Conservation (phyloP, 2,888 invertebrate species). For the Acleris sparsana region DNA sequence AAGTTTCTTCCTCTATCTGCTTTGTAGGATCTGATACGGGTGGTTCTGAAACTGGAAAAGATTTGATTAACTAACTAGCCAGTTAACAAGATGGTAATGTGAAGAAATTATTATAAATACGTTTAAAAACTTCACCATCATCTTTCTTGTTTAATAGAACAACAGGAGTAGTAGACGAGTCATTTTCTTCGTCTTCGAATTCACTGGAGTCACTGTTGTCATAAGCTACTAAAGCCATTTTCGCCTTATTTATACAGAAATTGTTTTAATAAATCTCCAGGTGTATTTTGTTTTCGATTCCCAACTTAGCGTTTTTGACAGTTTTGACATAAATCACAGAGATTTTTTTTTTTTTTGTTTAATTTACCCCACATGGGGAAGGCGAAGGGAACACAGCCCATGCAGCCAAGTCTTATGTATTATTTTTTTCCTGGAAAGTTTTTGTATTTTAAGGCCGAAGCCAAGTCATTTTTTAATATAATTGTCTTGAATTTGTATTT, state of each 20-base stretch:
- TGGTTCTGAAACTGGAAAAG: conserved; percentile 37
- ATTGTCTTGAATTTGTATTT: no score
- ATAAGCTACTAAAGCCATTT: conserved; percentile 86
- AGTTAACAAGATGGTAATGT: background rate
- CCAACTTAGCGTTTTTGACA: background rate
- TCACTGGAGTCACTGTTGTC: conserved; percentile 81
- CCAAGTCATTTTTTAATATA: no score
- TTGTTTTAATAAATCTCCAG: background rate
- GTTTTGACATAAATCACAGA: conserved; percentile 4
- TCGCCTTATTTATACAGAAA: background rate
- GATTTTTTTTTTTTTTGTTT: no score
- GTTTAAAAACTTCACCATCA: conserved; percentile 44
- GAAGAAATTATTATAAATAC: conserved; percentile 2
- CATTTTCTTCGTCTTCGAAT: conserved; percentile 60
- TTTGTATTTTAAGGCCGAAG: no score
- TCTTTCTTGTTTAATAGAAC: conserved; percentile 50
- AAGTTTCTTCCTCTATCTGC: conserved; percentile 23
- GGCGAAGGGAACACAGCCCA: no score
- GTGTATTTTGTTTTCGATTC: background rate
- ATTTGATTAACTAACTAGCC: background rate
- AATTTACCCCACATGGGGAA: no score
- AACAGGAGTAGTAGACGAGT: conserved; percentile 42
- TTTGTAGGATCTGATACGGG: conserved; percentile 28
- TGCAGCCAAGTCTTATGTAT: no score
- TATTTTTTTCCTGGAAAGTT: no score